phyloP scores from a whole-genome alignment of 2,888 invertebrate species.

The Scotopteryx bipunctaria region DNA sequence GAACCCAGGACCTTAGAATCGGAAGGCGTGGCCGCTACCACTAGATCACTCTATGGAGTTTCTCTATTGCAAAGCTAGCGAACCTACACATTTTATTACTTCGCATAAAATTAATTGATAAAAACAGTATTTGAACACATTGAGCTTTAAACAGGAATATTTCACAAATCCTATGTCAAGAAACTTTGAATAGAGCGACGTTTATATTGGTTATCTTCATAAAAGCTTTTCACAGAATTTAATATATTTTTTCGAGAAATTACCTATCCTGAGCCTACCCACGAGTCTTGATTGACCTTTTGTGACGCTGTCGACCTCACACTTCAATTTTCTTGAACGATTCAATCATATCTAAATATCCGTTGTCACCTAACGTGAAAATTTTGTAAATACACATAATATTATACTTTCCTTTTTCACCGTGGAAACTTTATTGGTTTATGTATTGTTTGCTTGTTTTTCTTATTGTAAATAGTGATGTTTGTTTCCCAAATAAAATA shows the following conservation, averaged over 20 bases:
- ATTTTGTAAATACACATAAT: no score
- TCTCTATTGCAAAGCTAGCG: no score
- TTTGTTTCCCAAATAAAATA: not conserved
- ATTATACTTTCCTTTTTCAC: no score
- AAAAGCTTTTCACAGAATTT: conserved; percentile 17
- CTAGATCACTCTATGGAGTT: no score
- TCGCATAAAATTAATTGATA: no score
- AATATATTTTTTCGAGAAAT: conserved; percentile 24
- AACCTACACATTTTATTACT: no score
- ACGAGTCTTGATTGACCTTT: conserved; percentile 30
- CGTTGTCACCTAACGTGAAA: conserved; percentile 20
- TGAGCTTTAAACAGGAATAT: not conserved
- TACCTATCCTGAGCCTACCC: conserved; percentile 21
- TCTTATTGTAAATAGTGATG: no score
- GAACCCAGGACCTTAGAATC: no score
- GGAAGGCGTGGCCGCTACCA: no score
- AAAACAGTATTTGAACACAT: no score
- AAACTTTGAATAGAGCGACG: not conserved
- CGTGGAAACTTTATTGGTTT: no score
- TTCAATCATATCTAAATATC: conserved; percentile 33
- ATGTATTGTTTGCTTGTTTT: no score
- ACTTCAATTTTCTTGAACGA: conserved; percentile 32
- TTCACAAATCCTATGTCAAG: not conserved
- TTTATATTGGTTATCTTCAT: conserved; percentile 21
- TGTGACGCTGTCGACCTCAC: conserved; percentile 32